Evolutionary conservation across 2,888 invertebrate genomes (phyloP).

Genomic region (Orthonevra nobilis): DNA sequence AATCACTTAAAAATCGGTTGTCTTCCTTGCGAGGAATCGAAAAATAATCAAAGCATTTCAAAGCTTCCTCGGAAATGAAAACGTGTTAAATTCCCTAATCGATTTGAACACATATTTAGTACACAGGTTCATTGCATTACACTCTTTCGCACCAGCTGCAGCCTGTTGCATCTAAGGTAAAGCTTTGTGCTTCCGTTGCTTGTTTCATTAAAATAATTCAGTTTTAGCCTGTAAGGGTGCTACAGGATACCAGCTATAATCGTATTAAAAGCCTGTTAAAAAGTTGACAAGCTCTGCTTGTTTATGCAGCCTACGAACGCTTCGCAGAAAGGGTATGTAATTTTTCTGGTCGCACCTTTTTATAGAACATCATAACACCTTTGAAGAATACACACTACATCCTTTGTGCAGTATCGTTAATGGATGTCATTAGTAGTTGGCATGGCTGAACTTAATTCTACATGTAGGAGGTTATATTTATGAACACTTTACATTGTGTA

Average conservation of each 20-base stretch:
- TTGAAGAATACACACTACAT: slow-evolving; percentile 24
- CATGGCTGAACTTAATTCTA: background rate
- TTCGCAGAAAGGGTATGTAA: too few relatives aligned
- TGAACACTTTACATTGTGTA: background rate
- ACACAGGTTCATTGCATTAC: background rate
- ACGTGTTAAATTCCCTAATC: background rate
- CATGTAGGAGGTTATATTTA: slow-evolving; percentile 18
- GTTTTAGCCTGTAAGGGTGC: background rate
- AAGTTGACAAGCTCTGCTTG: too few relatives aligned
- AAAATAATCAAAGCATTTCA: too few relatives aligned
- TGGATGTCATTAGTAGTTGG: slow-evolving; percentile 23
- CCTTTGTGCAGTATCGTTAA: slow-evolving; percentile 12
- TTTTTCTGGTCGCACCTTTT: too few relatives aligned
- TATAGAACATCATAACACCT: slow-evolving; percentile 39
- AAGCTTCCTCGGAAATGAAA: too few relatives aligned
- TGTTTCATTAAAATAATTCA: slow-evolving; percentile 22
- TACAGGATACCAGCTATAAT: too few relatives aligned
- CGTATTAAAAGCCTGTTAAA: too few relatives aligned
- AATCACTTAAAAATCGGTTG: too few relatives aligned
- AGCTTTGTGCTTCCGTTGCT: background rate
- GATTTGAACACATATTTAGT: background rate
- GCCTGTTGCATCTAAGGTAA: slow-evolving; percentile 12
- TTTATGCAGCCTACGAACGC: too few relatives aligned
- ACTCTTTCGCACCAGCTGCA: background rate
- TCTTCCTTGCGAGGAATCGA: too few relatives aligned